Base-by-base conservation (phyloP, 2,797 vertebrate species). In the Sylvia borin region DNA sequence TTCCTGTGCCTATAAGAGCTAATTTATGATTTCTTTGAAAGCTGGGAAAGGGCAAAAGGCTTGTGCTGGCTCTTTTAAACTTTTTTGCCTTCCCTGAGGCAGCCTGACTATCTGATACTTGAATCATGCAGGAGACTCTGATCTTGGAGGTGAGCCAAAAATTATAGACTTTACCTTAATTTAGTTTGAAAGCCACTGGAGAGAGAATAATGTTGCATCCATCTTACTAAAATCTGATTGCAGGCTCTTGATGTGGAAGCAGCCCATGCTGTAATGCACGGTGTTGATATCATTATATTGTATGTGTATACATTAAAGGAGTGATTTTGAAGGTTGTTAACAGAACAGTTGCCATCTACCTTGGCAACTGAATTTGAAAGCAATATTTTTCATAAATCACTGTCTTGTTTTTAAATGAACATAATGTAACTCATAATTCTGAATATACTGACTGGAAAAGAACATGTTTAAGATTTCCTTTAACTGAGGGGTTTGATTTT, bases 131-230 rank as follows among this genome's bases (percentile, higher is more conserved):
- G 40, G 32, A 85, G 21, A 47, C 43, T 62, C 9, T 48, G n/a
- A 85, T 67, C 64, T 85, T 93, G 87, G 68, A 82, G 31, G 29
- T 51, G 42, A 85, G 77, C n/a, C n/a, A 80, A 91, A 93, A 70
- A 55, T 87, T 82, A 77, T 15, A 67, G 53, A 65, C 11, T 73
- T 88, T 65, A 20, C 27, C 80, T 73, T 83, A 85, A 83, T 83
- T 83, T 80, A 64, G 62, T 86, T 75, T 92, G 51, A 66, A 93
- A 90, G 34, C 16, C 40, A 55, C 51, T 78, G 31, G 16, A 74
- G 47, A 87, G 57, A 75, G n/a, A 7, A 80, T 61, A 75, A 55
- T 12, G 22, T 45, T 84, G 16, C 43, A 85, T 48, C 50, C 29
- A 24, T 85, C 36, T 78, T 40, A 55, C 40, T 86, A 71, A 90